Evolutionary conservation across 2,797 vertebrate genomes (phyloP), one percentile per base, ranked within the genome.

Genomic region (Labeo calbasu): DNA sequence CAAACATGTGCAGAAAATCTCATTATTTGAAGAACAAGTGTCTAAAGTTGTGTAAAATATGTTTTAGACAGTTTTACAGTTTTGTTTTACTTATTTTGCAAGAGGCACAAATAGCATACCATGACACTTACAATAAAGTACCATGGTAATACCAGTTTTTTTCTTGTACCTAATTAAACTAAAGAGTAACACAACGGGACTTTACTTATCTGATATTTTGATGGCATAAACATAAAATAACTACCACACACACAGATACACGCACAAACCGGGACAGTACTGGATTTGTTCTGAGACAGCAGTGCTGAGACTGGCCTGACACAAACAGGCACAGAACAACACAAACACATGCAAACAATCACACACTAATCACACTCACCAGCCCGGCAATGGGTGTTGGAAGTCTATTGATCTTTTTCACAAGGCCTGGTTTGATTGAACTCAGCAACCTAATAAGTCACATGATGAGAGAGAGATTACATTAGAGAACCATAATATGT

Each of bases 371-470:
- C 53, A 86, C 89, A 94, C 96, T 98, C 94, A 99, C 98, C 95
- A 99, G 95, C 83, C 98, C 98, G 78, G 98, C 97, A 79, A 99
- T 98, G 90, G 98, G 98, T 75, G 97, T 98, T 59, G 97, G 96
- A 86, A 99, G 95, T 92, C 98, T 96, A 92, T 99, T 99, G 94
- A 99, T 98, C 95, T 99, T 99, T 93, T 97, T 99, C 89, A 99
- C 95, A 92, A 98, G 93, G 90, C 98, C 98, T 1, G 98, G 98
- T 90, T 96, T 98, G 92, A 99, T 98, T 57, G 96, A 95, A 93
- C 97, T 98, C 94, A 99, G 94, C 92, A 99, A 96, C 94, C 98
- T 99, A 93, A 0, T 55, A 43, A 82, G 10, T 59, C 65, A 55
- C 28, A 80, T 2, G 77, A 71, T 21, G 7, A 46, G 19, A 53